phyloP scores from a whole-genome alignment of 2,888 invertebrate species.

The Aquatica leii region DNA sequence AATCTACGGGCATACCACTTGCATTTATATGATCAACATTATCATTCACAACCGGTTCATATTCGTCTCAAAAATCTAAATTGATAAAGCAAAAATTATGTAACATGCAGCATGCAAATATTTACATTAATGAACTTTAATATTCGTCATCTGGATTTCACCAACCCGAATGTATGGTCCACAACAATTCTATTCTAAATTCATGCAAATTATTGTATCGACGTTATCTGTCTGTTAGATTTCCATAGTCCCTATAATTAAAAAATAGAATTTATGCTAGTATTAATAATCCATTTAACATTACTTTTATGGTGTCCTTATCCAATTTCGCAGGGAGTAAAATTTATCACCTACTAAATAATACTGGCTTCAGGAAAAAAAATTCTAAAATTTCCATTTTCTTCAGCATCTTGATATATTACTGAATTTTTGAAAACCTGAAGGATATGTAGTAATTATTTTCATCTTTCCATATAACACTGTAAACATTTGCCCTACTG shows the following conservation, averaged over 20 bases:
- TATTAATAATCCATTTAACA: constrained; percentile 3
- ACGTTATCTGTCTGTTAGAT: too few relatives aligned
- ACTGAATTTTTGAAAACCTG: constrained; percentile 3
- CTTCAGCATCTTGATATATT: constrained; percentile 1
- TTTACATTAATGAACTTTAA: too few relatives aligned
- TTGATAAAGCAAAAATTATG: not conserved
- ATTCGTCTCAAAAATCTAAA: too few relatives aligned
- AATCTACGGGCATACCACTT: too few relatives aligned
- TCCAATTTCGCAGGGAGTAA: not conserved
- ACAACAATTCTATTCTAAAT: too few relatives aligned
- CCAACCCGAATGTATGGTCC: too few relatives aligned
- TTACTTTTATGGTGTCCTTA: constrained; percentile 3
- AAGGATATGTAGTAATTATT: not conserved
- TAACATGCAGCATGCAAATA: not conserved
- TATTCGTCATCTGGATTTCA: too few relatives aligned
- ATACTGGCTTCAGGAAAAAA: not conserved
- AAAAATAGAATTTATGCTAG: constrained; percentile 4
- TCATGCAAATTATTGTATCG: too few relatives aligned
- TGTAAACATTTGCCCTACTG: not conserved
- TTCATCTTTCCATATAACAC: not conserved
- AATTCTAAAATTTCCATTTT: not conserved
- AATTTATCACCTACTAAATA: not conserved
- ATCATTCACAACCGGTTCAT: too few relatives aligned
- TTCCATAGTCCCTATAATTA: too few relatives aligned
- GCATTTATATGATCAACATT: too few relatives aligned